A percentile compares a stretch with the other conserved stretches of the same genome.
phyloP scores from a whole-genome alignment of 2,888 invertebrate genomes.

The Drosophila formosana region DNA sequence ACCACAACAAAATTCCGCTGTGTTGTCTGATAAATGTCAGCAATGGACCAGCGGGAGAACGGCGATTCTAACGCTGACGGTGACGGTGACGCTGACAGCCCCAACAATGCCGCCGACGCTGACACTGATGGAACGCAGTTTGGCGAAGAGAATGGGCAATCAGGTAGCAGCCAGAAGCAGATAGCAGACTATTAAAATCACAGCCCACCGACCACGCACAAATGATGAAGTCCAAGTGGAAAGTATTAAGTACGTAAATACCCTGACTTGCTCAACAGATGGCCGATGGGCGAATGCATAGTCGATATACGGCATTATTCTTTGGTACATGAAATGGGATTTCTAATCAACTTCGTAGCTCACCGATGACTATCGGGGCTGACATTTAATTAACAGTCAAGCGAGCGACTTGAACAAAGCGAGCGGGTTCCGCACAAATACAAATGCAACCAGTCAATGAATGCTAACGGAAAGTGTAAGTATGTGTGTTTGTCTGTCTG shows the following conservation, averaged over 20 bases:
- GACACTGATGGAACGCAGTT: slow-evolving; percentile 61
- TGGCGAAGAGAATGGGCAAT: slow-evolving; percentile 14
- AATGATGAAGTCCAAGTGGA: slow-evolving; percentile 7
- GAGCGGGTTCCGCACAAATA: slow-evolving; percentile 10
- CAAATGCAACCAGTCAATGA: slow-evolving; percentile 9
- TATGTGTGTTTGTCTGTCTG: slow-evolving; percentile 7
- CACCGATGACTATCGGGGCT: slow-evolving; percentile 54
- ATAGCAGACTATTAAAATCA: slow-evolving; percentile 42
- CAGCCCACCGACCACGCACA: slow-evolving; percentile 17
- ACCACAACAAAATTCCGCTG: slow-evolving; percentile 44
- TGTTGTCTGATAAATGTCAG: slow-evolving; percentile 66
- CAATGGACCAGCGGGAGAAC: slow-evolving; percentile 23
- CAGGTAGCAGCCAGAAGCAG: slow-evolving; percentile 43
- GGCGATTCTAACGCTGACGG: slow-evolving; percentile 62
- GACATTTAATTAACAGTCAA: slow-evolving; percentile 66
- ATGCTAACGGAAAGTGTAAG: slow-evolving; percentile 18
- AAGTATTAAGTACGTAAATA: slow-evolving; percentile 12
- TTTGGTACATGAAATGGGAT: slow-evolving; percentile 24
- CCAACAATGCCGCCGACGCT: slow-evolving; percentile 46
- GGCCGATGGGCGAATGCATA: not conserved
- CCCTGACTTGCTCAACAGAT: slow-evolving; percentile 11
- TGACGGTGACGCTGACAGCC: slow-evolving; percentile 54
- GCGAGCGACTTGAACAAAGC: slow-evolving; percentile 16
- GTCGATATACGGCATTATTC: slow-evolving; percentile 2
- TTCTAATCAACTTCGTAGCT: slow-evolving; percentile 50